phyloP scores from a whole-genome alignment of 2,888 invertebrate species.

The Andrena bicolor region DNA sequence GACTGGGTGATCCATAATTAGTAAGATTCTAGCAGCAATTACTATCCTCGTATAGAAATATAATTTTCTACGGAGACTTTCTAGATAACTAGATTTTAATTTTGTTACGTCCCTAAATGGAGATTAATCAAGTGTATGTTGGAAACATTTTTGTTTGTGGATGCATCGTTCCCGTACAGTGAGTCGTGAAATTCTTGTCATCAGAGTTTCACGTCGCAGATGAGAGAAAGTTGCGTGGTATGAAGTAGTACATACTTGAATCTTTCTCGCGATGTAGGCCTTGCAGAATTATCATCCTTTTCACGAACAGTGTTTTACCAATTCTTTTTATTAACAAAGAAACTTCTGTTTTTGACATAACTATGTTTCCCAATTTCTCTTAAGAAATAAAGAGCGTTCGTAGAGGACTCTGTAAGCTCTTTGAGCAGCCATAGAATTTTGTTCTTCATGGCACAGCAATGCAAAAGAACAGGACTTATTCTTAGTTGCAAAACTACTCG shows the following conservation, averaged over 20 bases:
- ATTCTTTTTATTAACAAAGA: background rate
- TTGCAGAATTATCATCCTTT: background rate
- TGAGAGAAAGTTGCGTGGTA: constrained; percentile 37
- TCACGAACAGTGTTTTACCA: background rate
- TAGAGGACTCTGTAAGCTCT: background rate
- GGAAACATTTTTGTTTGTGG: no score
- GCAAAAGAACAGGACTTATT: constrained; percentile 43
- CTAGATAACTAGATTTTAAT: background rate
- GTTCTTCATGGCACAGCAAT: background rate
- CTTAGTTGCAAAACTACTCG: constrained; percentile 48
- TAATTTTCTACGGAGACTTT: background rate
- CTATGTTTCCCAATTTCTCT: no score
- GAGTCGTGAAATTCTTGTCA: constrained; percentile 15
- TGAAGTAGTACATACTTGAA: background rate
- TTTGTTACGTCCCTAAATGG: no score
- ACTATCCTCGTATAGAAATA: background rate
- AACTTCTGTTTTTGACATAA: background rate
- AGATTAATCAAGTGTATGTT: no score
- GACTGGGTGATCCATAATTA: background rate
- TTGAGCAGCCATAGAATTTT: background rate
- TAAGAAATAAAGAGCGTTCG: background rate
- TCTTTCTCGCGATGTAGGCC: background rate
- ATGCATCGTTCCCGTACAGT: constrained; percentile 5
- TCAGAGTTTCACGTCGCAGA: constrained; percentile 14
- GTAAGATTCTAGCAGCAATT: background rate